Base-by-base conservation (phyloP, 1,140 invertebrate species). In the Halictus rubicundus region DNA sequence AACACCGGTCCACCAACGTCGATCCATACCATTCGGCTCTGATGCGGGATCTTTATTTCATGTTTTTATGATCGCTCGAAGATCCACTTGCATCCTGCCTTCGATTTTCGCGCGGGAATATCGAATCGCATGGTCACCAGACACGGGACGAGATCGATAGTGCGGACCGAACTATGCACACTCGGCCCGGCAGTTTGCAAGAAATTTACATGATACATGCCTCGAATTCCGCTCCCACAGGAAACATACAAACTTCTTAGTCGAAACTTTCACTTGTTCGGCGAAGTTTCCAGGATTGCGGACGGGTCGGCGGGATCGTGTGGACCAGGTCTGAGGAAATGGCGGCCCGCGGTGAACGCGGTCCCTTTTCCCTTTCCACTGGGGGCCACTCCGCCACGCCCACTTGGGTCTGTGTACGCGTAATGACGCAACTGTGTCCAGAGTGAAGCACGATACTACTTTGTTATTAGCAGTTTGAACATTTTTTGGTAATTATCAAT, bases 21-120 rank as follows among this genome's bases (percentile, higher is more conserved):
- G 65, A 61, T 49, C 79, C 70, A 16, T 25, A 59, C 25, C 37
- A 46, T 25, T n/a, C 60, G 49, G 37, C 49, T n/a, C 52, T 37
- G 42, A 86, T 75, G 57, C 42, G 12, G 68, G 69, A 86, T 87
- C 73, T 86, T 87, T 87, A 87, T 87, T 87, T 83, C 81, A 81
- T 81, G 42, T 86, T 87, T 81, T 87, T 83, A 78, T 71, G 49
- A 32, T 37, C 57, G 49, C 32, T 59, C 60, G n/a, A 37, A 37
- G 54, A 59, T 39, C 68, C 32, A 71, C 32, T 68, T 4, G 10
- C 23, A 63, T 52, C 59, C 78, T 59, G 23, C 21, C 39, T 19
- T 65, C 66, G 59, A 52, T 60, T 25, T n/a, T 9, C 60, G 23
- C 61, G 2, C 71, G 25, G 42, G 49, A 37, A 37, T 9, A 25